Evolutionary conservation across 2,113 vertebrate species (phyloP).

Genomic region (Macroglossus sobrinus): DNA sequence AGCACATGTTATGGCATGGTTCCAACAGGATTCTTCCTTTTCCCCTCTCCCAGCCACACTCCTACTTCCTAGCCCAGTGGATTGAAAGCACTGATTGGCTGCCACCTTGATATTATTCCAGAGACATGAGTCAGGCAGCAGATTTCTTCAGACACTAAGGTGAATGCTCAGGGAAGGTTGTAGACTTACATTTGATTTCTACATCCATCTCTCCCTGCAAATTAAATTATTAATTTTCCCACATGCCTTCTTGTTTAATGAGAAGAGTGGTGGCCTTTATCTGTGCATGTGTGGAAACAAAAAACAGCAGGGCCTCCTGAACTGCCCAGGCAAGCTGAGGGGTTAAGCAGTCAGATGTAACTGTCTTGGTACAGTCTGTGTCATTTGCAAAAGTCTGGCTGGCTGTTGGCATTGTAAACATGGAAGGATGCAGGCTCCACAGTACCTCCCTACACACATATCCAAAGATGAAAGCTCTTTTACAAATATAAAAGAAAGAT

Average conservation of each 20-base stretch:
- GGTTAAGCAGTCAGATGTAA: constrained; percentile 73
- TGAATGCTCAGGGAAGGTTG: constrained; percentile 65
- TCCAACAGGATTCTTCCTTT: background rate
- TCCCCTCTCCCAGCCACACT: background rate
- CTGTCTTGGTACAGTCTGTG: constrained; percentile 74
- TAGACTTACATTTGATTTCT: constrained; percentile 74
- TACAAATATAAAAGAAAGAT: constrained; percentile 66
- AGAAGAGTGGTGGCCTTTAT: constrained; percentile 81
- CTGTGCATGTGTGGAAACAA: constrained; percentile 80
- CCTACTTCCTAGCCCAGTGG: constrained; percentile 25
- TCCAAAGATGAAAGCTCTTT: constrained; percentile 73
- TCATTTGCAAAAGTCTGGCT: constrained; percentile 77
- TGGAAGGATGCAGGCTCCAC: constrained; percentile 59
- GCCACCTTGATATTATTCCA: constrained; percentile 49
- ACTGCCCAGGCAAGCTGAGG: constrained; percentile 76
- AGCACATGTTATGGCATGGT: background rate
- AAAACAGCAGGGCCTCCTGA: constrained; percentile 80
- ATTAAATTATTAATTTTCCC: constrained; percentile 86
- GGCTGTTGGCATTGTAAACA: constrained; percentile 72
- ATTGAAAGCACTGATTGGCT: background rate
- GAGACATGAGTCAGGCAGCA: constrained; percentile 46
- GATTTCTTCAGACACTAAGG: constrained; percentile 64
- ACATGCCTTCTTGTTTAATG: constrained; percentile 82
- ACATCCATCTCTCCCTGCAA: constrained; percentile 78
- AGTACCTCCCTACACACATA: background rate